Evolutionary conservation across 2,113 vertebrate species (phyloP), one percentile per base, ranked within the genome.

Genomic region (Varanus salvator): DNA sequence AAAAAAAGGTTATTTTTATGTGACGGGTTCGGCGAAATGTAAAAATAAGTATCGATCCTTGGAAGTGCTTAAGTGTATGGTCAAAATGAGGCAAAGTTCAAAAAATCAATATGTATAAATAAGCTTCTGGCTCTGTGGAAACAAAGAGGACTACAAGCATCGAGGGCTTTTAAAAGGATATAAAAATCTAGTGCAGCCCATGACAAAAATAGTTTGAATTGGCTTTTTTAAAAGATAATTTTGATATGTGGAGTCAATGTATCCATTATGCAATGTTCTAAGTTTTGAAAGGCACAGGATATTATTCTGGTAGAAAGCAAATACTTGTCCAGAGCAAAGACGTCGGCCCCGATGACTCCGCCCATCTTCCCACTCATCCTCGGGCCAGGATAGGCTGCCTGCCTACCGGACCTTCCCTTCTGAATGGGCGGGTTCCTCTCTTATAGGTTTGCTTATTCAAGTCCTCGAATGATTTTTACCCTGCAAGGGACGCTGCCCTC

Each of bases 21-120:
- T 69, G 90, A 89, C 21, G 75, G 78, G 82, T 93, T 87, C 88
- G 48, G 91, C 88, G 94, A 90, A 94, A 95, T 75, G 25, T 74
- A 90, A 78, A 86, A 94, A 91, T 21, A 78, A 72, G 72, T 38
- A 95, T 81, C 77, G 90, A 96, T 95, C 94, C 90, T 90, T 87
- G 85, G 92, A 93, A 91, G 87, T 89, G 81, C 48, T 94, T 88
- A 69, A 69, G 82, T 14, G 69, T 60, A 60, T 50, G n/a, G 50
- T 82, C 89, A 88, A 91, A 78, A 57, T 27, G 88, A 90, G 54
- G n/a, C 60, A 89, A 90, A 91, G 72, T 91, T 93, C 5, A 50
- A 29, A 89, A 93, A 95, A 96, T 96, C 95, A 92, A 95, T 94
- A 92, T 1, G 25, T 77, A 87, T 89, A 94, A 91, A 92, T 91